Percentiles rank a stretch among this genome's conserved stretches.
phyloP scores from a whole-genome alignment of 2,113 vertebrate genomes.

The Sceloporus undulatus region DNA sequence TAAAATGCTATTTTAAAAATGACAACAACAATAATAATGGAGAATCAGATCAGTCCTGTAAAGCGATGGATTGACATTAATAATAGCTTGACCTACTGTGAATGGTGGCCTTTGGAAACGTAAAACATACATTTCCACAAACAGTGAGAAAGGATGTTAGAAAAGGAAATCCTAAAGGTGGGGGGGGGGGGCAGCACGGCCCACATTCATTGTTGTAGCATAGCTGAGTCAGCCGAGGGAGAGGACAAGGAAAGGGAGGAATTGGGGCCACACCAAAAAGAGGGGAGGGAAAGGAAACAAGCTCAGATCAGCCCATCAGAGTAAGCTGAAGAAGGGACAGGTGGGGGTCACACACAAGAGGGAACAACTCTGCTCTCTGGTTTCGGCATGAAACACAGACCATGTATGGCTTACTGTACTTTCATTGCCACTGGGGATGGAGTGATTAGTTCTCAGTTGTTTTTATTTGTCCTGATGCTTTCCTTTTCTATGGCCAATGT shows the following conservation, averaged over 20 bases:
- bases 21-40: not conserved
- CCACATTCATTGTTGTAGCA: slow-evolving; percentile 3
- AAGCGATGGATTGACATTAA: not conserved
- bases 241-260: slow-evolving; percentile 30
- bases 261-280: slow-evolving; percentile 12
- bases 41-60: not conserved
- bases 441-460: not conserved
- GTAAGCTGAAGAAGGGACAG: not conserved
- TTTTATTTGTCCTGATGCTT: not conserved
- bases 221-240: slow-evolving; percentile 50
- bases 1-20: not conserved
- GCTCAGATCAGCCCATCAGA: no score
- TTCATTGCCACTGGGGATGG: not conserved
- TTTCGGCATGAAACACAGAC: not conserved
- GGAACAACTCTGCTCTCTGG: not conserved
- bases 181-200: slow-evolving; percentile 15
- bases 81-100: not conserved
- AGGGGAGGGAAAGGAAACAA: not conserved
- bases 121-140: slow-evolving; percentile 2
- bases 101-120: slow-evolving; percentile 31
- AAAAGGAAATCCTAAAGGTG: slow-evolving; percentile 42
- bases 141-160: slow-evolving; percentile 58
- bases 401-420: no score
- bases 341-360: not conserved
- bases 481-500: not conserved